Evolutionary conservation across 23 tunicate species (phyloP).

Genomic region (Clavelina lepadiformis): DNA sequence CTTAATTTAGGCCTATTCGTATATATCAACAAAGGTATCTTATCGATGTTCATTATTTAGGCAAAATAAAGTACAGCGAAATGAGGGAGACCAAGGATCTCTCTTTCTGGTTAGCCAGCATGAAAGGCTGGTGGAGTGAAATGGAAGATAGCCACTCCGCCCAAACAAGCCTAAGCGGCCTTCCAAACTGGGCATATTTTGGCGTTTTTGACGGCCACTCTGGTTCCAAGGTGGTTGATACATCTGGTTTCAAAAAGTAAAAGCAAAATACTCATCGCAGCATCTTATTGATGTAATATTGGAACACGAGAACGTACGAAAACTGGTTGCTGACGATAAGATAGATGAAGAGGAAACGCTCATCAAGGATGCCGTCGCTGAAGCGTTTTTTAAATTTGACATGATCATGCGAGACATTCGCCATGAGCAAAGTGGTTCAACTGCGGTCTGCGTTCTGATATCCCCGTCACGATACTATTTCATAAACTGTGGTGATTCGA

Average conservation of each 20-base stretch:
- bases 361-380: constrained; percentile 47
- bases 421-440: constrained; percentile 85
- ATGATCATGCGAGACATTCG: constrained; percentile 46
- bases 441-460: constrained; percentile 89
- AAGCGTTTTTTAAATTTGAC: constrained; percentile 71
- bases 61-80: no score
- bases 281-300: constrained; percentile 56
- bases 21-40: no score
- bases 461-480: constrained; percentile 83
- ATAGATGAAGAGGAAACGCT: constrained; percentile 27
- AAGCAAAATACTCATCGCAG: constrained; percentile 79
- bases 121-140: constrained; percentile 99
- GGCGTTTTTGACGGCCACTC: constrained; percentile 99
- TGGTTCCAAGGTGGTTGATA: constrained; percentile 93
- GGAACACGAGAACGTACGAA: constrained; percentile 45
- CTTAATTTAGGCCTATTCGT: no score
- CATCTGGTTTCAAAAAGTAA: no score
- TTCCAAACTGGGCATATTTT: constrained; percentile 92
- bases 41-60: no score
- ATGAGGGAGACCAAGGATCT: no score
- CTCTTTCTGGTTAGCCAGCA: no score
- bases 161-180: constrained; percentile 21
- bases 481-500: constrained; percentile 94
- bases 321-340: constrained; percentile 24
- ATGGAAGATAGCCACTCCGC: constrained; percentile 98